phyloP scores from a whole-genome alignment of 2,797 vertebrate species.

The Podargus strigoides region DNA sequence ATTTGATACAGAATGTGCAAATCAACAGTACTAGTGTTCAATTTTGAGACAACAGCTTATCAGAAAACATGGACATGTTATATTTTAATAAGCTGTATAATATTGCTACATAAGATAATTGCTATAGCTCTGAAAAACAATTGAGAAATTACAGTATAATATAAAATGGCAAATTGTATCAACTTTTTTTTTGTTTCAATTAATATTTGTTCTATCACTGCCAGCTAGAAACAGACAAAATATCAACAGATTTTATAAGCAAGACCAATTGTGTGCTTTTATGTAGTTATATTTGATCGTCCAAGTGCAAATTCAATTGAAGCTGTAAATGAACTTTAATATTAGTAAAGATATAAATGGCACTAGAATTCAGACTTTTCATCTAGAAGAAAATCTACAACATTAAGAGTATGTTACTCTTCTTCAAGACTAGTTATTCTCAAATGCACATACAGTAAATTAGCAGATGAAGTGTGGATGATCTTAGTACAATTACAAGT shows the following conservation, averaged over 20 bases:
- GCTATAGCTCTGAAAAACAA: constrained; percentile 10
- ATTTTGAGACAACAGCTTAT: neutral
- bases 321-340: constrained; percentile 32
- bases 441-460: neutral
- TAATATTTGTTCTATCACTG: constrained; percentile 46
- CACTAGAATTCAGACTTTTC: neutral
- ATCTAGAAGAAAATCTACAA: neutral
- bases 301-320: constrained; percentile 46
- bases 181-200: constrained; percentile 18
- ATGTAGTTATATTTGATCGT: constrained; percentile 45
- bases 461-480: neutral
- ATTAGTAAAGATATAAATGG: constrained; percentile 26
- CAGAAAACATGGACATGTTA: neutral
- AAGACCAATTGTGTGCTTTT: neutral
- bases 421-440: neutral
- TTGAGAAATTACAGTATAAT: constrained; percentile 18
- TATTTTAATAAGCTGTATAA: neutral
- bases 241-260: neutral
- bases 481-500: neutral
- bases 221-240: constrained; percentile 33
- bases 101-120: constrained; percentile 37
- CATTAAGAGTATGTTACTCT: neutral
- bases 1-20: neutral
- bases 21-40: neutral
- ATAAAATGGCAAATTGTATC: constrained; percentile 36